Base-by-base conservation (phyloP, 2,113 vertebrate genomes). In the Oncorhynchus kisutch region DNA sequence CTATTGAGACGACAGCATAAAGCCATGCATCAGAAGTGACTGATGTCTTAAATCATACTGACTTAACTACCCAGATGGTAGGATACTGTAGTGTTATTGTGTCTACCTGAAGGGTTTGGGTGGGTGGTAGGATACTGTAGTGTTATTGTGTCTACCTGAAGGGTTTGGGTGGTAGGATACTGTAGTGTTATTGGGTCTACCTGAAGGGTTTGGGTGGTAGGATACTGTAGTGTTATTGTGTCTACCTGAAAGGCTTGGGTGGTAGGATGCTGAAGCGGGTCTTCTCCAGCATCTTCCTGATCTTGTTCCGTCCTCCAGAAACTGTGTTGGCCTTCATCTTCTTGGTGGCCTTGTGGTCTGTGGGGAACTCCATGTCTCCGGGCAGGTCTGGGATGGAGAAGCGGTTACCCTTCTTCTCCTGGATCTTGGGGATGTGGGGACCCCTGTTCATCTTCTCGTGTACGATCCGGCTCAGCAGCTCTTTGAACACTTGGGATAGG, bases 311-410 rank as follows among this genome's bases (percentile, higher is more conserved):
- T 54, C 97, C 96, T 29, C 96, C 96, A 25, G 96, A 97, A 45
- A 99, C 95, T 0, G 97, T 98, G 90, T 98, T 98, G 82, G 97
- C 96, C 92, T 98, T 99, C 86, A 97, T 84, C 78, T 97, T 99
- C 84, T 96, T 96, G 89, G 94, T 95, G 85, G 91, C 93, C 87
- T 97, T 97, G 74, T 96, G 95, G 82, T 97, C 96, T 0, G 94
- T 94, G 57, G 96, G 88, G 79, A 96, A 96, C 85, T 99, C 97
- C 83, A 96, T 92, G 85, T 99, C 96, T 76, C 94, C 96, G 12
- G 97, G 95, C 77, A 99, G 94, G 90, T 99, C 96, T 0, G 96
- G 94, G 88, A 99, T 98, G 79, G 97, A 99, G n/a, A 97, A 96
- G 74, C 97, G 97, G 82, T 98, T 97, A 85, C 91, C 95, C 82